These are phyloP conservation scores for Ciconia nigra DNA, from an alignment of 2,797 vertebrate species.

Conservation along the genomic window DNA sequence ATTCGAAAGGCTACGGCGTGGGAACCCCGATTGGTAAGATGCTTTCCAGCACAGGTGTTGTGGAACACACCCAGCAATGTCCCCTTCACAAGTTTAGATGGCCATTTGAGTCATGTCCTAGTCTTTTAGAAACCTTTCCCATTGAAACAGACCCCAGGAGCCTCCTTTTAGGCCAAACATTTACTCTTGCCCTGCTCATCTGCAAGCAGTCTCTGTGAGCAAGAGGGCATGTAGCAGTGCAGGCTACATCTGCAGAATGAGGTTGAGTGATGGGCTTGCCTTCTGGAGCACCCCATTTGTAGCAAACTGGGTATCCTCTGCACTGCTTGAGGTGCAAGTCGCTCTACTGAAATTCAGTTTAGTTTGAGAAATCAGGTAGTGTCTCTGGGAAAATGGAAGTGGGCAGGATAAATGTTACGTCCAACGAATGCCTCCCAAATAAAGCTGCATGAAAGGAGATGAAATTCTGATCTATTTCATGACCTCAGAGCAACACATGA, in stretches of 20 bases:
- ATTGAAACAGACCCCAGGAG: neutral
- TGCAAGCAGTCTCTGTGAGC: neutral
- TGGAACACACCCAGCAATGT: too few relatives aligned
- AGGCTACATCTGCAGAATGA: neutral
- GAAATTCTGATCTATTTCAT: neutral
- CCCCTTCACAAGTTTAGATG: neutral
- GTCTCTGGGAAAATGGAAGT: neutral
- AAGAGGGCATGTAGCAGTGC: neutral
- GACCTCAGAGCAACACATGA: neutral
- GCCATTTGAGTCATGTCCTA: rapidly evolving
- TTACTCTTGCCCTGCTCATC: neutral
- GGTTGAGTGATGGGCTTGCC: neutral
- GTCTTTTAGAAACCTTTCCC: neutral
- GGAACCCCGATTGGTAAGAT: conserved; percentile 95
- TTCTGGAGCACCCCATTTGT: neutral
- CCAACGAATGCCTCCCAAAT: neutral
- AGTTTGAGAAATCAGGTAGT: neutral
- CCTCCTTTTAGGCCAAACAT: neutral
- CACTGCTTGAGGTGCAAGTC: neutral
- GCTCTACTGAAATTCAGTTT: neutral
- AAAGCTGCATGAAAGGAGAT: neutral
- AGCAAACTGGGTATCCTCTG: neutral
- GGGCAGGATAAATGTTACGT: neutral
- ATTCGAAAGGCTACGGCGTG: conserved; percentile 97
- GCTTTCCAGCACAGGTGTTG: neutral